Base-by-base conservation (phyloP, 37 sponge, comb jelly and placozoan genomes). In the Oopsacas minuta region DNA sequence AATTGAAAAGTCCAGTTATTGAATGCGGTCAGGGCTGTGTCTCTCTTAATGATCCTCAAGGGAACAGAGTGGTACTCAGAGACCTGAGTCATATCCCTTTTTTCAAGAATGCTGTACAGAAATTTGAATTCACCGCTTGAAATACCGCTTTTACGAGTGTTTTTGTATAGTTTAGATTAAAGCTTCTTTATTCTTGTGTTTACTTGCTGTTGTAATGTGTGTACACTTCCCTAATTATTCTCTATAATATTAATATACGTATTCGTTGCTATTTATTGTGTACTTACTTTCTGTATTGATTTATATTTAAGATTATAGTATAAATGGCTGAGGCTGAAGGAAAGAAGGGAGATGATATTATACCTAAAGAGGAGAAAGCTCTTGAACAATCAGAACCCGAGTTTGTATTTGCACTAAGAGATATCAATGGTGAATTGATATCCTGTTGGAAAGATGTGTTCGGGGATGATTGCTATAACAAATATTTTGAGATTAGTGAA, bases 381-480 rank as follows among this genome's bases (percentile, higher is more conserved):
- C 32, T 10, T 25, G 75, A 61, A 3, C 3, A 3, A 61, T 8
- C 49, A 42, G 75, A 82, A 39, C 39, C 32, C 38, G 81, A 87
- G 82, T 86, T 92, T 36, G 84, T 81, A 49, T 51, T 92, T 0
- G 39, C 51, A 39, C 84, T 92, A 7, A 22, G 93, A 30, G 93
- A 92, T 51, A 83, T 84, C 36, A 82, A 35, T 23, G 37, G 32
- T 0, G 86, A 37, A 0, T 85, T 92, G 93, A 89, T 90, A 23
- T 35, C 37, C 0, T 87, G 89, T 30, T 92, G 93, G 93, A 35
- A 69, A 20, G 69, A 86, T 8, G 87, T 83, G 32, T 90, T 90
- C 52, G 53, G 53, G 36, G 88, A 75, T 25, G 82, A 85, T 23
- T 53, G 39, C 17, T 92, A 86, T 82, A 83, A 84, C 35, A 75